Evolutionary conservation across 2,888 invertebrate species (phyloP), one percentile per base, ranked within the genome.

Genomic region (Polia nebulosa): DNA sequence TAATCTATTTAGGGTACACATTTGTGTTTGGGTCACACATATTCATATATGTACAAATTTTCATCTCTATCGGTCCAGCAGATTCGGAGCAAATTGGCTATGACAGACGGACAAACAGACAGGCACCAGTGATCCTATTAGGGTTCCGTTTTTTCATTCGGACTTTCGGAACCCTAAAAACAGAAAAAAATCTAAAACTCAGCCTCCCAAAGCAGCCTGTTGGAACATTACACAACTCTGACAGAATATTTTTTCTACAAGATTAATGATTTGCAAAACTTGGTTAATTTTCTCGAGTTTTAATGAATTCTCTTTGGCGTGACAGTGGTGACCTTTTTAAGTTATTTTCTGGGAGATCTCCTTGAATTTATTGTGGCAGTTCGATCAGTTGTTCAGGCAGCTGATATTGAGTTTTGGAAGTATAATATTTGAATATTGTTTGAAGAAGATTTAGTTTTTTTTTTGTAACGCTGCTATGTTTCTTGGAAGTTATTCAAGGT

Each of bases 191-290:
- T 22, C 22, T 47, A 39, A 55, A 78, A 49, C 2, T 44, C 29
- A 56, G 15, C 13, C 22, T 22, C 9, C 32, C 32, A 58, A 39
- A 57, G 20, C 22, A 39, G 27, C 56, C 65, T 41, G 55, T 61
- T 32, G 34, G 56, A 60, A 45, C 52, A 56, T 65, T 63, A 75
- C 65, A 55, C 32, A 68, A 62, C 36, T 72, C 47, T 34, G 60
- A 15, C 58, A n/a, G 58, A 73, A 81, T 81, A 84, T 88, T 85
- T 85, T n/a, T 86, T 76, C 71, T 72, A 62, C 63, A 86, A 87
- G 90, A 90, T 89, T 86, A 88, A 90, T 89, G 88, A 86, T 86
- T 85, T 85, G 87, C 85, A 83, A 87, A 90, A 90, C 82, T 89
- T 89, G 75, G 79, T 84, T 87, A 89, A 89, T 89, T 87, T 88